Evolutionary conservation across 2,113 vertebrate species (phyloP).

Genomic region (Carassius auratus): DNA sequence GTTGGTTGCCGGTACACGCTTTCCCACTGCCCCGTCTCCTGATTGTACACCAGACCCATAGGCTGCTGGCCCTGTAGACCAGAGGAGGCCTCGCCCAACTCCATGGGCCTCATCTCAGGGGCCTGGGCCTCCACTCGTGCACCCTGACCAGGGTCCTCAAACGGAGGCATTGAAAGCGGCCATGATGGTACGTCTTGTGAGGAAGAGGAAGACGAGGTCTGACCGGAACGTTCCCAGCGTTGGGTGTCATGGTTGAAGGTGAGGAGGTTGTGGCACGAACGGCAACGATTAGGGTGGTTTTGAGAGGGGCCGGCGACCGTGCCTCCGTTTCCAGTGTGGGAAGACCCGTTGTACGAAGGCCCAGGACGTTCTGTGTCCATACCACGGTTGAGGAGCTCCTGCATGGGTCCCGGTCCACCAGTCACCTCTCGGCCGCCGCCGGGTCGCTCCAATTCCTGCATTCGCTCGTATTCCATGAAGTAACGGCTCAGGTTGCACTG

Average conservation of each 20-base stretch:
- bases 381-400: slow-evolving; percentile 95
- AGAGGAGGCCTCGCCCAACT: slow-evolving; percentile 79
- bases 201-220: slow-evolving; percentile 80
- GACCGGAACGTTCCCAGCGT: slow-evolving; percentile 93
- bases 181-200: slow-evolving; percentile 70
- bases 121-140: slow-evolving; percentile 76
- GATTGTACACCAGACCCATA: slow-evolving; percentile 96
- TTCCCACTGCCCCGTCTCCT: slow-evolving; percentile 96
- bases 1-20: slow-evolving; percentile 89
- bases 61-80: slow-evolving; percentile 87
- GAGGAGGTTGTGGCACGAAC: slow-evolving; percentile 97
- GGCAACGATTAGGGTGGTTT: slow-evolving; percentile 91
- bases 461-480: slow-evolving; percentile 96
- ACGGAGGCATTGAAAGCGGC: slow-evolving; percentile 65
- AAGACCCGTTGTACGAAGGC: slow-evolving; percentile 82
- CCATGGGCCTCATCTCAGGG: slow-evolving; percentile 80
- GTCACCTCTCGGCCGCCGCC: slow-evolving; percentile 76
- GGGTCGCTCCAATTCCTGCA: slow-evolving; percentile 92
- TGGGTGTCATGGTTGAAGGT: slow-evolving; percentile 98
- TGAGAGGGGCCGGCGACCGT: slow-evolving; percentile 63
- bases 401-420: slow-evolving; percentile 81
- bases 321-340: slow-evolving; percentile 81
- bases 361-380: slow-evolving; percentile 89
- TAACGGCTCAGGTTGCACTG: slow-evolving; percentile 97
- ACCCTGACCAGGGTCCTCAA: slow-evolving; percentile 59